phyloP scores from a whole-genome alignment of 2,113 vertebrate species.

The Calypte anna region DNA sequence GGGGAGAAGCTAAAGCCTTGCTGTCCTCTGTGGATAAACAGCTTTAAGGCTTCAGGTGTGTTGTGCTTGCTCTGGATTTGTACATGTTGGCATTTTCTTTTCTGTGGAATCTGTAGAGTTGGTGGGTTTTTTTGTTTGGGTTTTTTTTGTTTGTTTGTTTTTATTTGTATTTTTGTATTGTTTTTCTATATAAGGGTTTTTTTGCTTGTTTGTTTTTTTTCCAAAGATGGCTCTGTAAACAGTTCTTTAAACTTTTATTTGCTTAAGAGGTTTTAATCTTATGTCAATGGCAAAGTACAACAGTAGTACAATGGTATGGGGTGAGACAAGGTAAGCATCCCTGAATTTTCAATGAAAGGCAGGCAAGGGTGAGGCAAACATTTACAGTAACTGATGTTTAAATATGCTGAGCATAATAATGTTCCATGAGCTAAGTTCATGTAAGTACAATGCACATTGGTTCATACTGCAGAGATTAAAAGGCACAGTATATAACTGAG shows the following conservation, averaged over 20 bases:
- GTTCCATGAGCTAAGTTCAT: rapidly evolving
- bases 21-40: not conserved
- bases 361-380: not conserved
- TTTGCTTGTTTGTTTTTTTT: not conserved
- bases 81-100: not conserved
- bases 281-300: not conserved
- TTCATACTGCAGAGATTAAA: not conserved
- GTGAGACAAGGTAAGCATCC: not conserved
- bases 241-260: not conserved
- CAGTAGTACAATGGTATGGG: not conserved
- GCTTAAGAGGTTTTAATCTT: not conserved
- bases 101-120: not conserved
- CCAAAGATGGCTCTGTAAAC: not conserved
- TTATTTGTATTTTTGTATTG: too few species aligned
- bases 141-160: too few species aligned
- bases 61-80: not conserved
- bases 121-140: not conserved
- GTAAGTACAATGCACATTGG: not conserved
- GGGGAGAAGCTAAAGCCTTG: not conserved
- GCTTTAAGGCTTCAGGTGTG: not conserved
- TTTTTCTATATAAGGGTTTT: not conserved
- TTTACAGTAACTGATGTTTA: not conserved
- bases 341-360: not conserved
- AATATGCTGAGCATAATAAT: not conserved
- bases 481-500: not conserved